A percentile compares a stretch with the other conserved stretches of the same genome.
These are phyloP conservation scores for Aphrocallistes beatrix DNA, from an alignment of 37 sponge, comb jelly and placozoan species.

Conservation along the genomic window DNA sequence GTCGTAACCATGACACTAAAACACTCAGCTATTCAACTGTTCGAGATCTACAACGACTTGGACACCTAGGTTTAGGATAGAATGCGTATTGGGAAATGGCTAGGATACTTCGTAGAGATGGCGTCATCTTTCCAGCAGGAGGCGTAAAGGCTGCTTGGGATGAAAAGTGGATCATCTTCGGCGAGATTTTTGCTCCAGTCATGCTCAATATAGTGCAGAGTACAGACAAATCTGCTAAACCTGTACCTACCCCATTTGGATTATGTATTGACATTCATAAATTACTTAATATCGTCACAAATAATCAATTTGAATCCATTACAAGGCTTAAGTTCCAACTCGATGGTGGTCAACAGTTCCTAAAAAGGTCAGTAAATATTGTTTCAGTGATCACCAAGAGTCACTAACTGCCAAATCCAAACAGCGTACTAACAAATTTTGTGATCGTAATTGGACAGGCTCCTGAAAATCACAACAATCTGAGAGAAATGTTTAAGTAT, in stretches of 20 bases:
- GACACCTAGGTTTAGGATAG: constrained; percentile 1
- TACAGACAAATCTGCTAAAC: neutral
- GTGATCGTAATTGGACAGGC: neutral
- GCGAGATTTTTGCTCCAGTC: constrained; percentile 9
- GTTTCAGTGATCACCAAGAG: neutral
- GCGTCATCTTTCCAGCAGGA: neutral
- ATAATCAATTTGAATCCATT: neutral
- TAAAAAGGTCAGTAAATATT: neutral
- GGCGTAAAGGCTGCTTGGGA: constrained; percentile 8
- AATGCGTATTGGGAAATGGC: neutral
- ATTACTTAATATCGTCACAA: neutral
- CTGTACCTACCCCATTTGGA: constrained; percentile 14
- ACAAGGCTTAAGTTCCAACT: constrained; percentile 18
- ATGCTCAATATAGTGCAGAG: neutral
- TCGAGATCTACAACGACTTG: constrained; percentile 18
- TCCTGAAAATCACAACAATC: neutral
- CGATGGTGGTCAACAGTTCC: neutral
- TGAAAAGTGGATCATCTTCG: constrained; percentile 11
- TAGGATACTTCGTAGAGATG: neutral
- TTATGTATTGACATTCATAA: neutral
- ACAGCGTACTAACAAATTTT: neutral
- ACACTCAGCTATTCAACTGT: constrained; percentile 10
- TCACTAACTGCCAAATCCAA: neutral
- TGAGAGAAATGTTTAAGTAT: constrained; percentile 6
- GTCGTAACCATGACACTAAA: neutral